Evolutionary conservation across 2,888 invertebrate genomes (phyloP).

Genomic region (Metacarcinus magister): DNA sequence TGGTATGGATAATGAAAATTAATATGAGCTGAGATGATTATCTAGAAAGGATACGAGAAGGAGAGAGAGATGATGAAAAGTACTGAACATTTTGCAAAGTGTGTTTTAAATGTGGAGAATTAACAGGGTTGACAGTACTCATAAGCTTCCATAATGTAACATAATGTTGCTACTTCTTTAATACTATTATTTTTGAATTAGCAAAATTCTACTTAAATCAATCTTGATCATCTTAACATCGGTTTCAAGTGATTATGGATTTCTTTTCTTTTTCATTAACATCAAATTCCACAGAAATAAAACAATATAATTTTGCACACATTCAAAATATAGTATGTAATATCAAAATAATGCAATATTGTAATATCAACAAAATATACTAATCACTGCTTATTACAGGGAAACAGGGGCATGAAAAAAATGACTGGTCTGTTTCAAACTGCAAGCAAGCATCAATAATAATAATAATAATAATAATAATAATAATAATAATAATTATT

Average conservation of each 20-base stretch:
- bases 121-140: neutral
- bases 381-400: neutral
- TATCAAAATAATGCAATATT: too few species aligned
- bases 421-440: neutral
- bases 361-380: neutral
- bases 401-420: neutral
- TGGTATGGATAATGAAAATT: neutral
- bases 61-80: neutral
- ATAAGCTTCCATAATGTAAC: neutral
- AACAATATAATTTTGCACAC: neutral
- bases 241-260: neutral
- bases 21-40: neutral
- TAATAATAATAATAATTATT: neutral
- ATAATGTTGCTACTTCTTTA: slow-evolving; percentile 26
- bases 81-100: neutral
- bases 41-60: neutral
- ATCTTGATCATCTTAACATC: neutral
- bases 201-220: neutral
- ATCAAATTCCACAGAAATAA: neutral
- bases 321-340: neutral
- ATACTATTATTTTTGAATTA: neutral
- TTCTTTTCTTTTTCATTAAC: neutral
- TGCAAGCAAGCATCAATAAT: neutral
- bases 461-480: neutral
- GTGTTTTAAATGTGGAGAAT: neutral